Conservation (phyloP, 2,797 vertebrate genomes). For the Distichodus sexfasciatus region DNA sequence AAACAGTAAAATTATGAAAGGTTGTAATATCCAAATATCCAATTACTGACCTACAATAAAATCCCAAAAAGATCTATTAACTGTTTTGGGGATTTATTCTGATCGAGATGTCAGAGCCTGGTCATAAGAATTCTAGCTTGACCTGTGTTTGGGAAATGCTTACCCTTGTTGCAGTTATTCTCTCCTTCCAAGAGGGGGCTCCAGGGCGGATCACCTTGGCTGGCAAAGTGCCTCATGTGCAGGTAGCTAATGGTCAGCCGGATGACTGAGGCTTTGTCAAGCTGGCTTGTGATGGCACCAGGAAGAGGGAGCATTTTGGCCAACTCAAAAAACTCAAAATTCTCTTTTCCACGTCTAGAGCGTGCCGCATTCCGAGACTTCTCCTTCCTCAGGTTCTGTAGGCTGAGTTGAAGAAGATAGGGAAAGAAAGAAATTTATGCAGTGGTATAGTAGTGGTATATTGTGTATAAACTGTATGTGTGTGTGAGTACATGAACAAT, state of each 20-base stretch:
- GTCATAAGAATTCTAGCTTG: no score
- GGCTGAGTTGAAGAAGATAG: conserved; percentile 59
- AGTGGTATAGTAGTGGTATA: neutral
- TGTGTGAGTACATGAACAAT: no score
- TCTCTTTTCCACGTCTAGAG: conserved; percentile 87
- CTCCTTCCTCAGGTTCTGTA: conserved; percentile 89
- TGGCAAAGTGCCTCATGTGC: conserved; percentile 88
- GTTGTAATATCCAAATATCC: no score
- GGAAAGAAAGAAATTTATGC: neutral
- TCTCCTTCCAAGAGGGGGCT: conserved; percentile 74
- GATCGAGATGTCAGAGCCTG: no score
- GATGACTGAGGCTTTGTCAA: conserved; percentile 91
- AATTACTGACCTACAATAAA: no score
- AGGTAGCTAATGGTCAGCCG: conserved; percentile 90
- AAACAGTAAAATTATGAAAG: no score
- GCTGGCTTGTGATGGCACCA: conserved; percentile 88
- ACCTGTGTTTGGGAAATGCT: conserved; percentile 35
- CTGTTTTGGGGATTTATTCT: neutral
- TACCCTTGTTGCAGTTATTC: conserved; percentile 76
- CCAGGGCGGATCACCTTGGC: conserved; percentile 86
- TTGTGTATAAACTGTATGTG: neutral
- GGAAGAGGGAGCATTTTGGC: conserved; percentile 88
- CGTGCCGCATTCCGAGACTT: conserved; percentile 91
- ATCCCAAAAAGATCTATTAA: no score
- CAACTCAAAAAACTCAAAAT: conserved; percentile 91